Evolutionary conservation across 2,797 vertebrate species (phyloP).

Genomic region (Chloroceryle amazona): DNA sequence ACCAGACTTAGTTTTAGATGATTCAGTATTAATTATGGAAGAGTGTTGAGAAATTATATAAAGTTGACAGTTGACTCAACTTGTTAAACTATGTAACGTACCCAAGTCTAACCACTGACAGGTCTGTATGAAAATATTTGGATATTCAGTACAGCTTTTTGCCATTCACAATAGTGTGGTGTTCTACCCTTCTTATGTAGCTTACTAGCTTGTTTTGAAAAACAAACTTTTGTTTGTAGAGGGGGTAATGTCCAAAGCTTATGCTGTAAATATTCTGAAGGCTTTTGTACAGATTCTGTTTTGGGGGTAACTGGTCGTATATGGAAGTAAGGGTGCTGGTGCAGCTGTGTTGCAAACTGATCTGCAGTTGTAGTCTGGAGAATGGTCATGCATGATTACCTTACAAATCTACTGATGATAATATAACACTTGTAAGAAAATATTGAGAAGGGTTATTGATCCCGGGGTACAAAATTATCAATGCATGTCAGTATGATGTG

Average conservation of each 20-base stretch:
- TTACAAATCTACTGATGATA: not conserved
- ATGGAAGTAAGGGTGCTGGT: not conserved
- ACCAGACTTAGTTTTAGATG: not conserved
- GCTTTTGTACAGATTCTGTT: not conserved
- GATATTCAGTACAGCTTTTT: not conserved
- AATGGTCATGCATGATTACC: rapidly evolving
- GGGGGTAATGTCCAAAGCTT: not conserved
- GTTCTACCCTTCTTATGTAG: not conserved
- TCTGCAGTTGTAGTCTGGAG: rapidly evolving
- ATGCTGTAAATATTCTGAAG: not conserved
- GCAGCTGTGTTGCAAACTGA: not conserved
- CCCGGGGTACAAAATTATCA: not conserved
- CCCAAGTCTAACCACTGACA: not conserved
- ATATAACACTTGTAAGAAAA: not conserved
- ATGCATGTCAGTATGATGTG: not conserved
- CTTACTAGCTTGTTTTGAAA: not conserved
- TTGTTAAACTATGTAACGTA: not conserved
- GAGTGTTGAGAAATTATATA: not conserved
- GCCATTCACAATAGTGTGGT: not conserved
- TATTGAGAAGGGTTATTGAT: not conserved
- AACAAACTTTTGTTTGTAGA: not conserved
- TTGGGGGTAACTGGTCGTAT: not conserved
- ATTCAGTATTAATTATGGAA: not conserved
- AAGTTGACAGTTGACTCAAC: not conserved
- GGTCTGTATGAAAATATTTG: not conserved